Percentiles rank a stretch among this genome's conserved stretches.
Evolutionary conservation across 1,140 invertebrate genomes (phyloP).

Genomic region (Zaprionus tsacasi): DNA sequence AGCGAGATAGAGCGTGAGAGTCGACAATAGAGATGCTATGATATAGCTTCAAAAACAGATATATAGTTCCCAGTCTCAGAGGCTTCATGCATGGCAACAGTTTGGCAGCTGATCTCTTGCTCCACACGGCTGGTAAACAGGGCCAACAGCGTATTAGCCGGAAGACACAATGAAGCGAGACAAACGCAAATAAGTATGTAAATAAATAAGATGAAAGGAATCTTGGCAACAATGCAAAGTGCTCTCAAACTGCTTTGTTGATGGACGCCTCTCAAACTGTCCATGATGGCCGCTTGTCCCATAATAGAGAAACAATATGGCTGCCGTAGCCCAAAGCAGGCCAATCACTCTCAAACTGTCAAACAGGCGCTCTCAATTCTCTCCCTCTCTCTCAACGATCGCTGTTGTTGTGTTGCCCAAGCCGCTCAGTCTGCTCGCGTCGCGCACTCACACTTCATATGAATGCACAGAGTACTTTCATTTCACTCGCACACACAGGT

Average conservation of each 20-base stretch:
- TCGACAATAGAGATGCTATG: conserved; percentile 9
- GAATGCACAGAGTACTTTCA: background rate
- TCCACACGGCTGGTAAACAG: too few relatives aligned
- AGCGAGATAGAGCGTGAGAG: background rate
- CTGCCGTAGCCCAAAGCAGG: too few relatives aligned
- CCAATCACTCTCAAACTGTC: background rate
- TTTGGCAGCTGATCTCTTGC: background rate
- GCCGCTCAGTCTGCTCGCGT: too few relatives aligned
- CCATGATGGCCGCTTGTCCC: background rate
- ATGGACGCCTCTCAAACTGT: background rate
- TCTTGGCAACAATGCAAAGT: background rate
- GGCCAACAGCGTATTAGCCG: background rate
- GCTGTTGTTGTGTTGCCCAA: background rate
- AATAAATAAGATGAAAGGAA: conserved; percentile 8
- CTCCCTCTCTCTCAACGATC: background rate
- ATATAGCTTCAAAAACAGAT: background rate
- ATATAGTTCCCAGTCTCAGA: background rate
- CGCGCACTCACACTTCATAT: too few relatives aligned
- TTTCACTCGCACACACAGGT: background rate
- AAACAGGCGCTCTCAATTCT: background rate
- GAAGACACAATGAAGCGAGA: conserved; percentile 13
- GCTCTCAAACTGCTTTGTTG: background rate
- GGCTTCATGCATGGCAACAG: background rate
- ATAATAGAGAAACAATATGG: background rate
- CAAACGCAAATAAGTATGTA: background rate